A percentile compares a stretch with the other conserved stretches of the same genome.
These are phyloP conservation scores for Eudyptes chrysolophus DNA, from an alignment of 2,113 vertebrate species.

Conservation along the genomic window DNA sequence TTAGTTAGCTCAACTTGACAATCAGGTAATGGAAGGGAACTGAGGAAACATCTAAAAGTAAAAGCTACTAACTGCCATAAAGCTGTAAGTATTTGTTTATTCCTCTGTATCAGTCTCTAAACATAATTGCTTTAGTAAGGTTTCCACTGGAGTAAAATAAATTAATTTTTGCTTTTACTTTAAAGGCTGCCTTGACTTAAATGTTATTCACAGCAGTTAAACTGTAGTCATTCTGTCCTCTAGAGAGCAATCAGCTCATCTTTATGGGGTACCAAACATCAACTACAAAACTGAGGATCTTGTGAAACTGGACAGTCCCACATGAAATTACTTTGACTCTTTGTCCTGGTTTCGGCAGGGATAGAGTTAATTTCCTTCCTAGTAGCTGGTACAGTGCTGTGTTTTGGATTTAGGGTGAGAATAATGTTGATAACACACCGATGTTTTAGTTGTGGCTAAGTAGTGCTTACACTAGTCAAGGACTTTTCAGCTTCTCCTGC, in stretches of 20 bases:
- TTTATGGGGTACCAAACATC: neutral
- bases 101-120: neutral
- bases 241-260: neutral
- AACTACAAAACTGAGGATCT: neutral
- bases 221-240: neutral
- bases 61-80: neutral
- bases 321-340: neutral
- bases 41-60: neutral
- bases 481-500: too few species aligned
- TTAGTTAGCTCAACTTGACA: neutral
- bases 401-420: too few species aligned
- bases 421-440: too few species aligned
- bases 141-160: conserved; percentile 33
- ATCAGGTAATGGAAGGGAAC: neutral
- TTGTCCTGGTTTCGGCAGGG: too few species aligned
- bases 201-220: neutral
- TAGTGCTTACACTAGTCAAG: too few species aligned
- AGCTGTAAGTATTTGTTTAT: neutral
- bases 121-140: neutral
- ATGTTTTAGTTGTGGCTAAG: too few species aligned
- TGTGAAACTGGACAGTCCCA: neutral
- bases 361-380: too few species aligned
- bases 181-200: neutral
- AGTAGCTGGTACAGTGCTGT: too few species aligned
- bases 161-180: neutral